Evolutionary conservation across 2,113 vertebrate species (phyloP), one percentile per base, ranked within the genome.

Genomic region (Prionailurus viverrinus): DNA sequence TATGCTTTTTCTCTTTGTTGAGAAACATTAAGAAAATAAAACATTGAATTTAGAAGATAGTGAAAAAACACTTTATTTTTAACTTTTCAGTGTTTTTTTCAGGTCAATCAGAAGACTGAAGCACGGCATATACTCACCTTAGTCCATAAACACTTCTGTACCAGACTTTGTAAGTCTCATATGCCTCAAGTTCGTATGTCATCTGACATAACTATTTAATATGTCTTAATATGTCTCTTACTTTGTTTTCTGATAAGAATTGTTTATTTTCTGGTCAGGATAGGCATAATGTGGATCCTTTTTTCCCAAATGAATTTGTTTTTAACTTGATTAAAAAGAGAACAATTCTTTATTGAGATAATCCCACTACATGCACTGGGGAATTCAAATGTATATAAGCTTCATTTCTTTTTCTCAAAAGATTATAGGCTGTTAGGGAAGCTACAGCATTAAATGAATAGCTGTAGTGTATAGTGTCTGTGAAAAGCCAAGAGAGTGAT

Each of bases 141-240:
- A 97, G 98, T 99, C 97, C 99, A 99, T 97, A 99, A 98, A 97
- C 98, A 99, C 98, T 99, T 99, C 99, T 99, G 97, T 98, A 98
- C 98, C 98, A 99, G 98, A 97, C 99, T 99, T 97, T 98, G 99
- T 99, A 99, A 99, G 99, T 99, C 96, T 89, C 36, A 4, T 0
- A 39, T 83, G 81, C 86, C 63, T 97, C 86, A 92, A 78, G 23
- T 97, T 95, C 58, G 31, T 88, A 69, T 79, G 71, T 95, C 88
- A 82, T 93, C 51, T 96, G 58, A 92, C 41, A 13, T 92, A 87
- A 87, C 73, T 89, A 23, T 76, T 97, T 96, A 92, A 96, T 91
- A 90, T 96, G 23, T 61, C 58, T 61, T 61, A 21, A 61, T 58
- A 19, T 61, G n/a, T 95, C 55, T 91, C 33, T 97, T 63, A 93